Evolutionary conservation across 2,888 invertebrate species (phyloP).

Genomic region (Bruchidius siliquastri): DNA sequence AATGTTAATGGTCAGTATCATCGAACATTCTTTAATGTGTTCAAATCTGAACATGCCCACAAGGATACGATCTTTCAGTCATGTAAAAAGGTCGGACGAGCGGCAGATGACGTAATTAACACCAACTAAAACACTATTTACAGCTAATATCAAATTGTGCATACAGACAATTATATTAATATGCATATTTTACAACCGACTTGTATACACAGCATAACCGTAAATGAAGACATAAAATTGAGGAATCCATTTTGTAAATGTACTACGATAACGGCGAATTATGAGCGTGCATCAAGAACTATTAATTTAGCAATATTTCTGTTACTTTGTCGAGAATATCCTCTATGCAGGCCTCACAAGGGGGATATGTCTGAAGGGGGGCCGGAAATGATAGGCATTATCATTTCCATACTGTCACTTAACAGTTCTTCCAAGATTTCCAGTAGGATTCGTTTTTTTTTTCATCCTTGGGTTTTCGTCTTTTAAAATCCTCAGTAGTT

Average conservation of each 20-base stretch:
- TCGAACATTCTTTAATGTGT: too few species aligned
- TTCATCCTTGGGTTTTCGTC: too few species aligned
- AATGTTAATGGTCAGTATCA: too few species aligned
- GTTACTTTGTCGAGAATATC: neutral
- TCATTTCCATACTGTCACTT: too few species aligned
- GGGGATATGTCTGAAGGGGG: too few species aligned
- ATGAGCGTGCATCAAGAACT: neutral
- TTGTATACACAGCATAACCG: conserved; percentile 7
- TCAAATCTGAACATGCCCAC: too few species aligned
- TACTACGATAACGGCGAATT: neutral
- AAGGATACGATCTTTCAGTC: too few species aligned
- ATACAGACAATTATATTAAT: conserved; percentile 7
- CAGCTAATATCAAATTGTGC: conserved; percentile 9
- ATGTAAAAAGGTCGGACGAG: neutral
- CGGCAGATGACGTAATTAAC: neutral
- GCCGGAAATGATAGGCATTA: too few species aligned
- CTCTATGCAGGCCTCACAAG: too few species aligned
- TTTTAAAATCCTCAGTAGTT: too few species aligned
- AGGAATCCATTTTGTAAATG: neutral
- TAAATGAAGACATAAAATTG: conserved; percentile 11
- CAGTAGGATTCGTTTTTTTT: too few species aligned
- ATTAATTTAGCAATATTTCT: neutral
- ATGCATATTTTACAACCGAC: conserved; percentile 6
- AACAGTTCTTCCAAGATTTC: too few species aligned
- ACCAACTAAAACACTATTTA: conserved; percentile 1